These are phyloP conservation scores for Drosophila sucinea DNA, from an alignment of 1,140 invertebrate genomes.

Conservation along the genomic window DNA sequence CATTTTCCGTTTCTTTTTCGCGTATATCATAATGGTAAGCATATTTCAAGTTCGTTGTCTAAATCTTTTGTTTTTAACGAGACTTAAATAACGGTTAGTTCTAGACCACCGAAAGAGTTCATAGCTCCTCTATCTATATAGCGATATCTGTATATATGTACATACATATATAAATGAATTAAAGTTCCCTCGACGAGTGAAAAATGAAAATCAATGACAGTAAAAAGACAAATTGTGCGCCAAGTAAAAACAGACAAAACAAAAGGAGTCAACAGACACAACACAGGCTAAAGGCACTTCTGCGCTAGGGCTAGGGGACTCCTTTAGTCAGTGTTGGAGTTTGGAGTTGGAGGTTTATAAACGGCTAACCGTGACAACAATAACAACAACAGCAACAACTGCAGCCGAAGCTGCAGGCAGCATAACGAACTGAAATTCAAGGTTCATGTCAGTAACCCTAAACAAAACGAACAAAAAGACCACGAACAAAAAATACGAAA, in stretches of 20 bases:
- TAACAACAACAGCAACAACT: constrained; percentile 30
- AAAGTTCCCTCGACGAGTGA: constrained; percentile 49
- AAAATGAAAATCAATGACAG: constrained; percentile 71
- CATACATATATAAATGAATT: constrained; percentile 38
- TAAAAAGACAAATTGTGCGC: constrained; percentile 79
- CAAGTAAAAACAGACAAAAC: constrained; percentile 69
- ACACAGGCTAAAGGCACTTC: background rate
- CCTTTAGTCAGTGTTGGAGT: constrained; percentile 19
- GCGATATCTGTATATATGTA: constrained; percentile 20
- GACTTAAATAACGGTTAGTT: constrained; percentile 52
- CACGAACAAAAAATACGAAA: background rate
- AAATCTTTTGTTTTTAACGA: constrained; percentile 64
- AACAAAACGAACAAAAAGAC: constrained; percentile 16
- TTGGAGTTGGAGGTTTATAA: constrained; percentile 34
- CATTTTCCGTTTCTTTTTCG: constrained; percentile 10
- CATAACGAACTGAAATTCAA: constrained; percentile 78
- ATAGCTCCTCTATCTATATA: constrained; percentile 34
- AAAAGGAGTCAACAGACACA: constrained; percentile 41
- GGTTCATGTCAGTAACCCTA: constrained; percentile 80
- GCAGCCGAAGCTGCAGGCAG: constrained; percentile 46
- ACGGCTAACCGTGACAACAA: constrained; percentile 44
- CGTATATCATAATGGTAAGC: constrained; percentile 20
- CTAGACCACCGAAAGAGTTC: constrained; percentile 60
- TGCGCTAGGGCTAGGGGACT: background rate
- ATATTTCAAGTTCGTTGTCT: constrained; percentile 62